Conservation (phyloP, 1,140 invertebrate species). For the Halesus radiatus region DNA sequence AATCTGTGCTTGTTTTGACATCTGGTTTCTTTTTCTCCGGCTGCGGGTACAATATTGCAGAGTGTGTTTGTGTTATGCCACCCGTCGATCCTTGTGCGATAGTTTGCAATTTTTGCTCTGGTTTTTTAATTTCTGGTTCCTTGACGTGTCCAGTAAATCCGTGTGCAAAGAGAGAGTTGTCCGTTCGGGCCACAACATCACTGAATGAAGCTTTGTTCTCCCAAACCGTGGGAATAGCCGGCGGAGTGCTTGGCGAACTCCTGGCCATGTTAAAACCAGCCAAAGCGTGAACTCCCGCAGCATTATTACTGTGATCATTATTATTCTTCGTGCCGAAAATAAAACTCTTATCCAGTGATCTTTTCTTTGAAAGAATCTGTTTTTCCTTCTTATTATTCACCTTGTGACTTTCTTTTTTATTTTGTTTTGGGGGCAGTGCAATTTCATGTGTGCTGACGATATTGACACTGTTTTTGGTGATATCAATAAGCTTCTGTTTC, state of each 20-base stretch:
- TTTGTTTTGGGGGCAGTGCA: conserved; percentile 14
- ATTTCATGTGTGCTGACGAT: conserved; percentile 35
- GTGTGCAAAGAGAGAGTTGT: conserved; percentile 46
- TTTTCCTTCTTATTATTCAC: conserved; percentile 50
- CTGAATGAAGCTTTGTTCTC: conserved; percentile 57
- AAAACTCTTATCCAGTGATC: conserved; percentile 54
- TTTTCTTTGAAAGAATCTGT: conserved; percentile 48
- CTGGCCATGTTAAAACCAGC: conserved; percentile 40
- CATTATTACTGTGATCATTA: neutral
- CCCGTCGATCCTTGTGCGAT: conserved; percentile 1
- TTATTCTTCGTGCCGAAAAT: conserved; percentile 47
- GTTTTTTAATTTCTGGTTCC: conserved; percentile 44
- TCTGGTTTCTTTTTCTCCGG: conserved; percentile 46
- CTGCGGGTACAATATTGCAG: neutral
- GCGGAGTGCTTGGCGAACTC: conserved; percentile 52
- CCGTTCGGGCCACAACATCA: conserved; percentile 53
- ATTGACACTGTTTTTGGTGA: conserved; percentile 42
- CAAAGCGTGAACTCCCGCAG: conserved; percentile 1
- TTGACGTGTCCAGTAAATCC: conserved; percentile 47
- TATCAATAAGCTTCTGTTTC: conserved; percentile 46
- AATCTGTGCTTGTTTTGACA: conserved; percentile 28
- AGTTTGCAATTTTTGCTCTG: conserved; percentile 30
- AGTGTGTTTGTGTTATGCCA: neutral
- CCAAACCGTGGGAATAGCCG: conserved; percentile 53
- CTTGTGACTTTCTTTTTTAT: conserved; percentile 48